phyloP scores from a whole-genome alignment of 2,888 invertebrate genomes.

The Dynastes hyllus region DNA sequence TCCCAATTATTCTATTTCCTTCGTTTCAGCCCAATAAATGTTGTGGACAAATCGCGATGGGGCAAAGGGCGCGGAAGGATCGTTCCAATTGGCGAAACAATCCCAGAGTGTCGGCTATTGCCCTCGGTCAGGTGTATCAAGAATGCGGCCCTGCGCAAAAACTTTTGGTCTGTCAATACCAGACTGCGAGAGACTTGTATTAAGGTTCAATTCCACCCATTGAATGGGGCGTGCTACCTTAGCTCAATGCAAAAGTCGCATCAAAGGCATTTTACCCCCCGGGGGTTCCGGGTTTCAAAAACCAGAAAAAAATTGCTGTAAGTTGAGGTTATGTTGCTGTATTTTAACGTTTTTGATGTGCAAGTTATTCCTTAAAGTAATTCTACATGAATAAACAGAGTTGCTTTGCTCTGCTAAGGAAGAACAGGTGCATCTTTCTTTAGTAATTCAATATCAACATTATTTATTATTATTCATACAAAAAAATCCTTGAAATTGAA shows the following conservation, averaged over 20 bases:
- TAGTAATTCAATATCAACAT: too few relatives aligned
- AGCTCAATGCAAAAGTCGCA: conserved; percentile 21
- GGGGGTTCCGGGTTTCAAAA: conserved; percentile 10
- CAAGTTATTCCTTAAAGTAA: too few relatives aligned
- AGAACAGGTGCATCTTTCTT: too few relatives aligned
- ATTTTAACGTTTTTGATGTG: not conserved
- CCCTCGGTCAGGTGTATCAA: conserved; percentile 74
- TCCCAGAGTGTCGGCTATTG: conserved; percentile 26
- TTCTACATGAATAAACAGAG: too few relatives aligned
- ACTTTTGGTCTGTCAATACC: conserved; percentile 76
- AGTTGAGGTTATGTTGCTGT: not conserved
- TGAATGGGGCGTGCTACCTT: too few relatives aligned
- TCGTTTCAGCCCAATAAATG: conserved; percentile 63
- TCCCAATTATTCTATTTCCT: not conserved
- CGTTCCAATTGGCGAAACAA: conserved; percentile 32
- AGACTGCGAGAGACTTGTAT: conserved; percentile 78
- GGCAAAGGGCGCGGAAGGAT: too few relatives aligned
- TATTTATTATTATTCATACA: too few relatives aligned
- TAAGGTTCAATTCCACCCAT: conserved; percentile 87
- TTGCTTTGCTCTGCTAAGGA: too few relatives aligned
- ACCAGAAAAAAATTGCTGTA: conserved; percentile 15
- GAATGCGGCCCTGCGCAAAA: conserved; percentile 84
- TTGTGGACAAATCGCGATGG: conserved; percentile 22
- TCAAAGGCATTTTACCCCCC: conserved; percentile 16
- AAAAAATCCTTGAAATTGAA: too few relatives aligned